Evolutionary conservation across 2,797 vertebrate genomes (phyloP).

Genomic region (Lepilemur ruficaudatus): DNA sequence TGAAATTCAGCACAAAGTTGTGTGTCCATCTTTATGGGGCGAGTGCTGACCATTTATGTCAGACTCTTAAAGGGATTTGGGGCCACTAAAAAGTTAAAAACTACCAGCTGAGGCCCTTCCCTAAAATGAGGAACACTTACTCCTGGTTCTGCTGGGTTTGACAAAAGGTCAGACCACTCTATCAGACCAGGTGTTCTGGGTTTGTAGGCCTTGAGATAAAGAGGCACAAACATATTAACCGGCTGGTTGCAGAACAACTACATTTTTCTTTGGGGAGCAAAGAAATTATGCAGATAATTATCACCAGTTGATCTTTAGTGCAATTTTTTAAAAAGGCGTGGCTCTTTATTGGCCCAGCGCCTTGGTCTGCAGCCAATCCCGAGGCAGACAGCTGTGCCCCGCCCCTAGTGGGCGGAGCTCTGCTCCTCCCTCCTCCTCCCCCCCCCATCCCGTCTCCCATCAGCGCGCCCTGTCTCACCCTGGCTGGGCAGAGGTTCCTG

Average conservation of each 20-base stretch:
- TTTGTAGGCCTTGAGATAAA: not conserved
- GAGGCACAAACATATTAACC: not conserved
- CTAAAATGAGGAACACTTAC: not conserved
- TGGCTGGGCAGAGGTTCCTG: not conserved
- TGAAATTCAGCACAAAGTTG: not conserved
- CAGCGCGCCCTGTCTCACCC: fast-evolving
- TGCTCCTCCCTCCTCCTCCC: too few species aligned
- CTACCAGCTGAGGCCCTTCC: not conserved
- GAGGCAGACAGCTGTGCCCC: not conserved
- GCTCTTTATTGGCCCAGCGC: not conserved
- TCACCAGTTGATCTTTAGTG: not conserved
- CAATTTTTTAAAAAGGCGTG: not conserved
- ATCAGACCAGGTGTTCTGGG: not conserved
- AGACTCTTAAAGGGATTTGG: not conserved
- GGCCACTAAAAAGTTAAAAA: not conserved
- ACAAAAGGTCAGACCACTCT: not conserved
- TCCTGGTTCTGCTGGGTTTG: not conserved
- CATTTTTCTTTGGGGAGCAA: conserved; percentile 6
- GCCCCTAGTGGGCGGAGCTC: not conserved
- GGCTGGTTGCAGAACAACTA: not conserved
- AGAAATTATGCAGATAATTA: not conserved
- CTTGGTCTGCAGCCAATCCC: not conserved
- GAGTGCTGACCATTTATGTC: not conserved
- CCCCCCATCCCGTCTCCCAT: fast-evolving
- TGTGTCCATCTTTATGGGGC: not conserved